Conservation (phyloP, 1,140 invertebrate genomes). For the Lasioglossum baleicum region DNA sequence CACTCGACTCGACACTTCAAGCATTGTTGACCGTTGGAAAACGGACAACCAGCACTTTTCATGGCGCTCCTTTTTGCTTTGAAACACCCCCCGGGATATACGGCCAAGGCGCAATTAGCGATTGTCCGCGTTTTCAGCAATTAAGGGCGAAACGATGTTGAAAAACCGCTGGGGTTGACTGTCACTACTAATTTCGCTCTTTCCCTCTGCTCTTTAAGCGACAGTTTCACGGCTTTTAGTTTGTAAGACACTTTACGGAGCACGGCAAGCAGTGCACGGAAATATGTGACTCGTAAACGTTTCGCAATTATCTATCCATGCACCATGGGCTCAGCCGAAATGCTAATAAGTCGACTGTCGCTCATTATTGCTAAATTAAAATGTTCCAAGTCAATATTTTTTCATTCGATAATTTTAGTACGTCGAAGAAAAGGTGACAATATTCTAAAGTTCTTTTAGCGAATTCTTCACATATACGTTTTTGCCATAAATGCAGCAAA, state of each 20-base stretch:
- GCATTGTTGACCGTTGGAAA: conserved; percentile 47
- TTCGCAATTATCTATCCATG: too few relatives aligned
- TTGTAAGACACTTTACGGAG: neutral
- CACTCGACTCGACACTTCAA: conserved; percentile 36
- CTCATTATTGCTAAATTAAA: too few relatives aligned
- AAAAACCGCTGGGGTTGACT: conserved; percentile 7
- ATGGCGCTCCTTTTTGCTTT: neutral
- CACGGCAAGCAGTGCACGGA: neutral
- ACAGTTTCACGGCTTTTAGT: conserved; percentile 15
- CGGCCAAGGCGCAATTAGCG: conserved; percentile 39
- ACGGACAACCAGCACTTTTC: conserved; percentile 37
- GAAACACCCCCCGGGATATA: conserved; percentile 9
- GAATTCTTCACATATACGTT: too few relatives aligned
- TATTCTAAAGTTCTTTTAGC: too few relatives aligned
- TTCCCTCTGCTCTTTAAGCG: neutral
- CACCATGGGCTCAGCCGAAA: too few relatives aligned
- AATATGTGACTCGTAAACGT: neutral
- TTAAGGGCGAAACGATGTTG: conserved; percentile 31
- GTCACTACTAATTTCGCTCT: conserved; percentile 13
- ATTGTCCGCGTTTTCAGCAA: conserved; percentile 37
- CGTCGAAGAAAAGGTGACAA: too few relatives aligned
- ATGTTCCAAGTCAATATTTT: too few relatives aligned
- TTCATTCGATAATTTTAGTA: too few relatives aligned
- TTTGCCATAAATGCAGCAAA: too few relatives aligned
- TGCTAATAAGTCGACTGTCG: too few relatives aligned